Percentiles rank a stretch among this genome's conserved stretches.
Conservation (phyloP, 2,888 invertebrate species). For the Beris chalybata region DNA sequence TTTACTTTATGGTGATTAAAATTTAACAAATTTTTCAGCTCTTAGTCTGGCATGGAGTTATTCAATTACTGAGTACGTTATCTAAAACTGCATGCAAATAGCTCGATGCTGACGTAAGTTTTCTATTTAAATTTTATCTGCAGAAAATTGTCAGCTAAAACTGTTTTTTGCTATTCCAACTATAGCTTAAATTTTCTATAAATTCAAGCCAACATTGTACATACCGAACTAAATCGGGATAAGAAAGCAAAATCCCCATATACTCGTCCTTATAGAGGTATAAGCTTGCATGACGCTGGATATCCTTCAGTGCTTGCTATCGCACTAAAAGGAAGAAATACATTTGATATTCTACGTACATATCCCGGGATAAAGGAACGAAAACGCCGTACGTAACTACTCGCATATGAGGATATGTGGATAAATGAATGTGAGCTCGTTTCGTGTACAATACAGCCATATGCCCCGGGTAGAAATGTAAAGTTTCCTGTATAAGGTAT, state of each 20-base stretch:
- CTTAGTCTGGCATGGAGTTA: too few species aligned
- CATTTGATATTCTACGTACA: conserved; percentile 7
- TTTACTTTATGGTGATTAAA: too few species aligned
- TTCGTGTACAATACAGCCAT: not conserved
- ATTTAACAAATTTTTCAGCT: too few species aligned
- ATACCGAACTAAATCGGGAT: not conserved
- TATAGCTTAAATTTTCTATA: not conserved
- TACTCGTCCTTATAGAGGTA: not conserved
- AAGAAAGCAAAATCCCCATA: not conserved
- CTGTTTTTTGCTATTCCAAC: too few species aligned
- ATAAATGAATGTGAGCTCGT: not conserved
- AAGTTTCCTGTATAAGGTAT: not conserved
- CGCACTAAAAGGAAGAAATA: not conserved
- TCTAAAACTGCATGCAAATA: too few species aligned
- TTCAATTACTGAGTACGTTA: too few species aligned
- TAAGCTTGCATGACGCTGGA: not conserved
- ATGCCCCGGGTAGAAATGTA: too few species aligned
- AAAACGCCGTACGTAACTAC: not conserved
- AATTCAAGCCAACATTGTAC: conserved; percentile 1
- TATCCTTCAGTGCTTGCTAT: not conserved
- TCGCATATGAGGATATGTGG: not conserved
- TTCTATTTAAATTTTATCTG: too few species aligned
- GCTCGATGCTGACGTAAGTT: too few species aligned
- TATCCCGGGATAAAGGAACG: conserved; percentile 1
- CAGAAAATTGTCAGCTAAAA: too few species aligned